phyloP scores from a whole-genome alignment of 2,113 vertebrate genomes.

The Centropus unirufus region DNA sequence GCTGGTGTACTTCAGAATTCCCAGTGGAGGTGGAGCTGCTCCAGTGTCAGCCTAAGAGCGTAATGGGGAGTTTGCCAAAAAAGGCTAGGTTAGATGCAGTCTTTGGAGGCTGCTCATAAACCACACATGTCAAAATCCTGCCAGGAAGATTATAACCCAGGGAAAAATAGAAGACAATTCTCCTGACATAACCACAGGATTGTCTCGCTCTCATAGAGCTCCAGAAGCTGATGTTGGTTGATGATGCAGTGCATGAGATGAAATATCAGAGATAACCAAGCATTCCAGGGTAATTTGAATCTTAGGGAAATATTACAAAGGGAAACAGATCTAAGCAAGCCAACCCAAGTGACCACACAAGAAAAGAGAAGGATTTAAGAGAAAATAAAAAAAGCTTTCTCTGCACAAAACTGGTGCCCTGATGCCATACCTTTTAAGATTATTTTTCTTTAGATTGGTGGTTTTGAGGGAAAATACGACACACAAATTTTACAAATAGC shows the following conservation, averaged over 20 bases:
- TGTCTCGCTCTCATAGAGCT: neutral
- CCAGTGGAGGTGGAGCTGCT: constrained; percentile 22
- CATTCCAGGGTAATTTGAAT: neutral
- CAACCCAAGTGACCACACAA: neutral
- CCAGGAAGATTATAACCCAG: neutral
- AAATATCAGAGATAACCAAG: neutral
- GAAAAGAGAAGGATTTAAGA: neutral
- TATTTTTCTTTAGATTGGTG: neutral
- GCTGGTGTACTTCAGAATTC: constrained; percentile 31
- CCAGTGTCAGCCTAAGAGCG: constrained; percentile 1
- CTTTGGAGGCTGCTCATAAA: constrained; percentile 9
- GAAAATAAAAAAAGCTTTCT: neutral
- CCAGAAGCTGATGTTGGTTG: neutral
- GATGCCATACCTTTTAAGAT: neutral
- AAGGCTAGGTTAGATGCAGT: constrained; percentile 16
- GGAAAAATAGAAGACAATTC: neutral
- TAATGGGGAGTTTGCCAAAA: constrained; percentile 44
- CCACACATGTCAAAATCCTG: constrained; percentile 10
- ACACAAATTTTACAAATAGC: neutral
- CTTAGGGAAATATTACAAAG: neutral
- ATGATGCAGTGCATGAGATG: neutral
- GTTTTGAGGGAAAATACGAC: neutral
- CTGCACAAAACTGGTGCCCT: neutral
- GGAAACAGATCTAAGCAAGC: neutral
- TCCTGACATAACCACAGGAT: neutral